These are phyloP conservation scores for Trichonephila inaurata DNA, from an alignment of 1,140 invertebrate species.

Conservation along the genomic window DNA sequence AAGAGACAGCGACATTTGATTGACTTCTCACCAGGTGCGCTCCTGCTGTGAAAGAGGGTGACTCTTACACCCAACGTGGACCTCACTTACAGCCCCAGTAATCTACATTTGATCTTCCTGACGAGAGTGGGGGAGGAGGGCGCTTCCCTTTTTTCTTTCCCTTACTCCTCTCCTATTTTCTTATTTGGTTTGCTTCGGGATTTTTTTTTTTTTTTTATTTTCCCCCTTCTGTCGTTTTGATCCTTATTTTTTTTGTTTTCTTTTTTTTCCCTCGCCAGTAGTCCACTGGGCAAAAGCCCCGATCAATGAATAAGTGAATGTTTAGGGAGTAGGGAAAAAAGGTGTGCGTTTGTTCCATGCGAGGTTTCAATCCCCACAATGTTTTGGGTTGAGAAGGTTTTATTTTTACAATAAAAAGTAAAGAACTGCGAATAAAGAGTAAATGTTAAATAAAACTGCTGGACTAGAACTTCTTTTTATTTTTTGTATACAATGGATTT, in stretches of 20 bases:
- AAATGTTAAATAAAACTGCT: neutral
- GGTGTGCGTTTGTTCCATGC: neutral
- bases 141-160: neutral
- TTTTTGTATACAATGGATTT: neutral
- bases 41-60: slow-evolving; percentile 6
- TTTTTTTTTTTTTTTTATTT: neutral
- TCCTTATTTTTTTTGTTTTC: neutral
- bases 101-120: slow-evolving; percentile 73
- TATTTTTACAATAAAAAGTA: neutral
- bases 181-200: slow-evolving; percentile 19
- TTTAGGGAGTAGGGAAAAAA: neutral
- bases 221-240: neutral
- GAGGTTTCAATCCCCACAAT: neutral
- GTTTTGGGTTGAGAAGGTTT: neutral
- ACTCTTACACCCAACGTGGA: slow-evolving; percentile 18
- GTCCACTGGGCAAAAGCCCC: neutral
- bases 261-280: neutral
- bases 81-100: slow-evolving; percentile 61
- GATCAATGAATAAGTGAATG: slow-evolving; percentile 9
- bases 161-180: neutral
- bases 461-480: neutral
- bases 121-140: neutral
- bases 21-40: slow-evolving; percentile 72
- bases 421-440: neutral
- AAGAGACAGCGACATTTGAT: slow-evolving; percentile 66